These are phyloP conservation scores for Botrylloides violaceus DNA, from an alignment of 23 tunicate species.

Conservation along the genomic window DNA sequence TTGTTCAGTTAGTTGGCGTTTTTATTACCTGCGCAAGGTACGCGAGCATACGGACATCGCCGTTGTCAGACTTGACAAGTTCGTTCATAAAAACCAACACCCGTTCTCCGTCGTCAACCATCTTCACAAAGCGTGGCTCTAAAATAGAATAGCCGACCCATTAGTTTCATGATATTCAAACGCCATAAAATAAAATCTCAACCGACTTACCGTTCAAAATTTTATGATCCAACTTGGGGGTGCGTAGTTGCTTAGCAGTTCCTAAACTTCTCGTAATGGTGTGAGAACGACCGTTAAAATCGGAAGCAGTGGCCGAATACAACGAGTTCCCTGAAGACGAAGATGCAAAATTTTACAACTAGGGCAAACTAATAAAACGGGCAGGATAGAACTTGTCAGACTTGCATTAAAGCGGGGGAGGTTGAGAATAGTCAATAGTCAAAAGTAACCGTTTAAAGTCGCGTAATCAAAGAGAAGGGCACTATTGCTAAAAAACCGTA, in stretches of 20 bases:
- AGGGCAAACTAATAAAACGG: not conserved
- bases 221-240: slow-evolving; percentile 22
- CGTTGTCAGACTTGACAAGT: slow-evolving; percentile 24
- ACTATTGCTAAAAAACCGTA: no score
- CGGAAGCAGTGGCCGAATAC: slow-evolving; percentile 65
- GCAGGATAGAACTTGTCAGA: not conserved
- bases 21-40: slow-evolving; percentile 84
- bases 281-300: slow-evolving; percentile 42
- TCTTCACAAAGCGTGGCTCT: slow-evolving; percentile 64
- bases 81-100: slow-evolving; percentile 74
- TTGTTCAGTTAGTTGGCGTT: no score
- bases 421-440: no score
- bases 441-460: no score
- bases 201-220: slow-evolving; percentile 34
- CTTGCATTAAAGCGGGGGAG: no score
- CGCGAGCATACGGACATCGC: slow-evolving; percentile 60
- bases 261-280: slow-evolving; percentile 55
- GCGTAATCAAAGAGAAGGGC: no score
- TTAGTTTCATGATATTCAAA: not conserved
- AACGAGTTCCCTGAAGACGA: slow-evolving; percentile 44
- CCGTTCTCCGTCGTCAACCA: slow-evolving; percentile 63
- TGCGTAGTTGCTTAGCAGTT: slow-evolving; percentile 32
- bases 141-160: slow-evolving; percentile 1
- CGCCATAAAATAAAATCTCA: not conserved
- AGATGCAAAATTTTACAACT: not conserved